Evolutionary conservation across 2,797 vertebrate species (phyloP).

Genomic region (Mus caroli): DNA sequence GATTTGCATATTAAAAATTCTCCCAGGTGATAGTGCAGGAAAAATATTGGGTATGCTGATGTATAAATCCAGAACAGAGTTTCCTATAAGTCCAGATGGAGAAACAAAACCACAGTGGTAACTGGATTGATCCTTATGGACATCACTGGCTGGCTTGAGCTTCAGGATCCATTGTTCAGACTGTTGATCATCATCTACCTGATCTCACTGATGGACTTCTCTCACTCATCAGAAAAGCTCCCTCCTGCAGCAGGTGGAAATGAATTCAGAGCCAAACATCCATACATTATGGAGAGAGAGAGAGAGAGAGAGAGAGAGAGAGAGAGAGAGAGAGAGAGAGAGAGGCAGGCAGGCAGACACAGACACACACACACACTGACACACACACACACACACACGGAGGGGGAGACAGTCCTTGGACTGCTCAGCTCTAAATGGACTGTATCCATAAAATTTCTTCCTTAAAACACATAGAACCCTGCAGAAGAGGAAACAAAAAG

Average conservation of each 20-base stretch:
- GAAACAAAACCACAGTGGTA: neutral
- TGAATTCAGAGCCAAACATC: too few relatives aligned
- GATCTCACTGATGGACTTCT: constrained; percentile 16
- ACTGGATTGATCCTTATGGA: constrained; percentile 46
- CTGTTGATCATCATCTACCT: too few relatives aligned
- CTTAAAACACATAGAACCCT: neutral
- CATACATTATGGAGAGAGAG: too few relatives aligned
- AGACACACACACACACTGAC: too few relatives aligned
- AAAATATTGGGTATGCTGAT: neutral
- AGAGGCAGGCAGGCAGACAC: too few relatives aligned
- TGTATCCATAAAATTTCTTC: neutral
- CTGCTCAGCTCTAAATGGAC: neutral
- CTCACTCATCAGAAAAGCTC: neutral
- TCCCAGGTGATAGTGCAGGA: neutral
- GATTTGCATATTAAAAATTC: neutral
- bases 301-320: too few relatives aligned
- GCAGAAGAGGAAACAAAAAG: neutral
- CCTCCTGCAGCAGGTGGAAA: neutral
- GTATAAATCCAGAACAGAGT: neutral
- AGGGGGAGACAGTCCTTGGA: too few relatives aligned
- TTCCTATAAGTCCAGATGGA: neutral
- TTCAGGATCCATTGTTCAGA: too few relatives aligned
- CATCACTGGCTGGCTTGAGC: neutral
- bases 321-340: too few relatives aligned
- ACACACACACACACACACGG: neutral